Evolutionary conservation across 2,113 vertebrate genomes (phyloP).

Genomic region (Festucalex cinctus): DNA sequence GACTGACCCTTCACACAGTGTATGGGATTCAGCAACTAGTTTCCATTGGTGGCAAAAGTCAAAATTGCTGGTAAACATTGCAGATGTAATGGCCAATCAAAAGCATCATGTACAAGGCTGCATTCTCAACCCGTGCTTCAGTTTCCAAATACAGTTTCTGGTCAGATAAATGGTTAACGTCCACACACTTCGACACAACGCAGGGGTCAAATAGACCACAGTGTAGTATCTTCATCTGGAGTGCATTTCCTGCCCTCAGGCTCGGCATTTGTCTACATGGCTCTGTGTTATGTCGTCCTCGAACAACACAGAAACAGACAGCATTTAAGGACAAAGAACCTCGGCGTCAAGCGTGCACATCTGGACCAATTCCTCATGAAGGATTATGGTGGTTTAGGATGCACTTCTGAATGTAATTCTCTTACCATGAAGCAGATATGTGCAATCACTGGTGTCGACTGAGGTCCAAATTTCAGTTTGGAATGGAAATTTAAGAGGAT

Average conservation of each 20-base stretch:
- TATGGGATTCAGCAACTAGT: too few species aligned
- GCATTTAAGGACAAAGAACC: conserved; percentile 7
- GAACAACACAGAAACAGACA: conserved; percentile 14
- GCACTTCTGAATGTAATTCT: conserved; percentile 30
- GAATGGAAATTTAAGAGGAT: conserved; percentile 30
- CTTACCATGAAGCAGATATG: conserved; percentile 14
- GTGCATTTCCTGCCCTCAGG: conserved; percentile 47
- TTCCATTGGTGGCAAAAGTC: too few species aligned
- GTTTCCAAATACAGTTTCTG: not conserved
- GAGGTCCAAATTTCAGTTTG: conserved; percentile 17
- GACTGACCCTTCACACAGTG: too few species aligned
- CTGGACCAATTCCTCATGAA: conserved; percentile 44
- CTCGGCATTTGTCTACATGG: conserved; percentile 25
- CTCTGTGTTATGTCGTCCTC: conserved; percentile 3
- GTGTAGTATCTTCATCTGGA: conserved; percentile 56
- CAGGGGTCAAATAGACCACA: conserved; percentile 30
- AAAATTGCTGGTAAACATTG: too few species aligned
- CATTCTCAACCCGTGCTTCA: not conserved
- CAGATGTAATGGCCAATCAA: too few species aligned
- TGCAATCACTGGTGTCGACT: conserved; percentile 28
- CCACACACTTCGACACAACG: conserved; percentile 25
- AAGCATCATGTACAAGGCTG: not conserved
- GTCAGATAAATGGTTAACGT: conserved; percentile 6
- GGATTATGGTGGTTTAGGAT: conserved; percentile 35
- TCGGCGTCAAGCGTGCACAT: conserved; percentile 19